Evolutionary conservation across 2,797 vertebrate species (phyloP).

Genomic region (Sebastes kiyomatsui): DNA sequence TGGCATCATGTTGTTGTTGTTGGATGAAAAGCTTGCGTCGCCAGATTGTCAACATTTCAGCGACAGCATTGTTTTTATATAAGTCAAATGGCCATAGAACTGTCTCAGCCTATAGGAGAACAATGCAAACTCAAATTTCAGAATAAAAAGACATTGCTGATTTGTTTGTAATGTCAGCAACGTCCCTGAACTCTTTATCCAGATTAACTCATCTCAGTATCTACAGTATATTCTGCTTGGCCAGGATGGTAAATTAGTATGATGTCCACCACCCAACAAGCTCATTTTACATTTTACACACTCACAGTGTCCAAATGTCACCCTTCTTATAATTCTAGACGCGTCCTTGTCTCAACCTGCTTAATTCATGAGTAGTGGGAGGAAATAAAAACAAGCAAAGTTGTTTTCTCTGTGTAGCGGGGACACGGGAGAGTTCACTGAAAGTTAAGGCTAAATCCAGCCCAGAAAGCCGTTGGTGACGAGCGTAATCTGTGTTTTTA

Average conservation of each 20-base stretch:
- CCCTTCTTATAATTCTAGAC: constrained; percentile 19
- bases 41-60: not conserved
- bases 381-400: not conserved
- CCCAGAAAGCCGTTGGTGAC: not conserved
- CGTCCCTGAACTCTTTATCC: not conserved
- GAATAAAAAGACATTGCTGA: not conserved
- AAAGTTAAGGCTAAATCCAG: constrained; percentile 20
- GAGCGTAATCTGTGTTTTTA: constrained; percentile 8
- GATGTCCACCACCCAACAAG: not conserved
- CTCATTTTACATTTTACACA: constrained; percentile 35
- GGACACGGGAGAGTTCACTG: not conserved
- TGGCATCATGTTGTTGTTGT: not conserved
- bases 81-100: not conserved
- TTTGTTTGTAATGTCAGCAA: not conserved
- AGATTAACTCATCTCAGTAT: not conserved
- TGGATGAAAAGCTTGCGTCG: not conserved
- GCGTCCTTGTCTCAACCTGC: not conserved
- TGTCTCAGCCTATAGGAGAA: not conserved
- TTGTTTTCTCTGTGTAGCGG: not conserved
- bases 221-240: not conserved
- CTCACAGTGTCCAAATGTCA: constrained; percentile 38
- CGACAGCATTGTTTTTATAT: not conserved
- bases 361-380: not conserved
- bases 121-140: not conserved
- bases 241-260: not conserved